Percentiles rank a stretch among this genome's conserved stretches.
Evolutionary conservation across 37 sponge, comb jelly and placozoan genomes (phyloP).

Genomic region (Chondrilla cf. caribensis): DNA sequence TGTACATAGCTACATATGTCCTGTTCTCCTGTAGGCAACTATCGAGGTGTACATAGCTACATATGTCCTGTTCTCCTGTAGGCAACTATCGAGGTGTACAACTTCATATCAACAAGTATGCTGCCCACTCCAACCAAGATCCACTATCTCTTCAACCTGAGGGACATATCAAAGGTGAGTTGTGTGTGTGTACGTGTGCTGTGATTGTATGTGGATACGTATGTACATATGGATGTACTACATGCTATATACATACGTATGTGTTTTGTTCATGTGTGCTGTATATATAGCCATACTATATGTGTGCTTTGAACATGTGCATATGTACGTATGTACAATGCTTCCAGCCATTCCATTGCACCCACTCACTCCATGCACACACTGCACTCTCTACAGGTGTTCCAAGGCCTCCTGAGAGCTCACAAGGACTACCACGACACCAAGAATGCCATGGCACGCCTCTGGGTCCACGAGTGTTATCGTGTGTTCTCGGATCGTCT

Average conservation of each 20-base stretch:
- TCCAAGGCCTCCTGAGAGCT: constrained; percentile 96
- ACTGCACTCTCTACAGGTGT: constrained; percentile 48
- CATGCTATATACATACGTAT: not conserved
- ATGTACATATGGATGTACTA: not conserved
- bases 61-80: not conserved
- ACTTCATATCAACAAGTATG: constrained; percentile 77
- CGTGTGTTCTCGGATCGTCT: constrained; percentile 97
- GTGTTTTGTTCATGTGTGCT: not conserved
- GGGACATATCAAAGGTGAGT: constrained; percentile 90
- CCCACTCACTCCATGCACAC: not conserved
- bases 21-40: no score
- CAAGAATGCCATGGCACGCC: constrained; percentile 81
- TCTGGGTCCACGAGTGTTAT: constrained; percentile 98
- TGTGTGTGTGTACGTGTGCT: constrained; percentile 7
- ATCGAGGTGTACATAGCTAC: constrained; percentile 10
- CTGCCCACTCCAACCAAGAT: constrained; percentile 97
- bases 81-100: constrained; percentile 93
- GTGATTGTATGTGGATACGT: not conserved
- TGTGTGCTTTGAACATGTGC: not conserved
- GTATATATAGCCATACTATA: not conserved
- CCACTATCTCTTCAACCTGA: constrained; percentile 98
- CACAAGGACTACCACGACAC: constrained; percentile 98
- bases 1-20: no score
- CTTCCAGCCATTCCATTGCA: not conserved
- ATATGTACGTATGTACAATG: not conserved